A percentile compares a stretch with the other conserved stretches of the same genome.
Conservation (phyloP, 2,113 vertebrate species). For the Pterocles burchelli region DNA sequence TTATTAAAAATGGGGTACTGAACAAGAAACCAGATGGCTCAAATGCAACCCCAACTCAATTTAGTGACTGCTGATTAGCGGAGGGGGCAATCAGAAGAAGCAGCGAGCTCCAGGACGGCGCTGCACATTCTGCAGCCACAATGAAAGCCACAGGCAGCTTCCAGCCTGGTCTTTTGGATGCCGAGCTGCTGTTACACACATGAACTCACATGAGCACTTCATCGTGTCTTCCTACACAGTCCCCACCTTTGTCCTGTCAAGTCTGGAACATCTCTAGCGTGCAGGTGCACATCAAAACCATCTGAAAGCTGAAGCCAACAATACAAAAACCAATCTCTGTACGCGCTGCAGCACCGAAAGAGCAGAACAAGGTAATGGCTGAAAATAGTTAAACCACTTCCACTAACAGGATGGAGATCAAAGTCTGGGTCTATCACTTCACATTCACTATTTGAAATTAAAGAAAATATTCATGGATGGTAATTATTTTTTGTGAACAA, state of each 20-base stretch:
- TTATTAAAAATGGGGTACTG: neutral
- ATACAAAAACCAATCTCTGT: neutral
- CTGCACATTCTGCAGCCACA: neutral
- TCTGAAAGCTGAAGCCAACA: neutral
- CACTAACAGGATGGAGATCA: slow-evolving; percentile 33
- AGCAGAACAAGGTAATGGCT: neutral
- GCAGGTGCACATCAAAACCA: slow-evolving; percentile 33
- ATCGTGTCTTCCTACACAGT: neutral
- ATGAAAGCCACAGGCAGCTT: neutral
- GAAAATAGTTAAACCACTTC: slow-evolving; percentile 25
- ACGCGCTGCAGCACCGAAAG: neutral
- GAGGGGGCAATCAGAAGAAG: neutral
- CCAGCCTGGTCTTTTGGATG: neutral
- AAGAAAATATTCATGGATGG: slow-evolving; percentile 34
- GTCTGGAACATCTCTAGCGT: neutral
- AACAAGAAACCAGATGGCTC: neutral
- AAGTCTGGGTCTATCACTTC: slow-evolving; percentile 22
- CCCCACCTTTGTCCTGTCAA: neutral
- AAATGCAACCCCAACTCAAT: neutral
- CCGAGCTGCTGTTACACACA: neutral
- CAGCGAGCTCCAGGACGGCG: neutral
- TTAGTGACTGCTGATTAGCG: neutral
- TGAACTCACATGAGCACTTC: neutral
- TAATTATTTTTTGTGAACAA: slow-evolving; percentile 34
- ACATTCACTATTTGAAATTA: neutral